Base-by-base conservation (phyloP, 2,888 invertebrate species). In the Iphiclides podalirius region DNA sequence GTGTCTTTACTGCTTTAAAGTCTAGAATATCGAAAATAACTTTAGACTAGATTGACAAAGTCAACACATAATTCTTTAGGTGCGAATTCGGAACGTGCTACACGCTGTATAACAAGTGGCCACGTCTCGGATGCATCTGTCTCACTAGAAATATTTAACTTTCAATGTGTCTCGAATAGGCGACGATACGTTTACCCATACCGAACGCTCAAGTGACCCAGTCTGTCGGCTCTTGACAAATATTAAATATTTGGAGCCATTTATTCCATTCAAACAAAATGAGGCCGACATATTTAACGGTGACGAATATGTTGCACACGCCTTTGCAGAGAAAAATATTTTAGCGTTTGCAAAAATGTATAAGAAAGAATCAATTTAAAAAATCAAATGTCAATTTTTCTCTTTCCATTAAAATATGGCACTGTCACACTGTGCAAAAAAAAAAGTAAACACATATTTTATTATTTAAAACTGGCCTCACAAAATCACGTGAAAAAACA, bases 191-290 rank as follows among this genome's bases (percentile, higher is more conserved):
- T 37, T 26, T 26, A 26, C 11, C 14, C 35, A 42, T 6, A 16
- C 16, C 28, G 11, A 28, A 20, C 11, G 20, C 20, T 36, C 26
- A 20, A 20, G 9, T 13, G 31, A 15, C 40, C 20, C 33, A 34
- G 42, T 43, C 20, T 43, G 16, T 41, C 33, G 13, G n/a, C 42
- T 13, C 28, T 16, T 7, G 8, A 45, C 37, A 37, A 36, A 45
- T 37, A 45, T 37, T 28, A 16, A 28, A 28, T 36, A 28, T 28
- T 37, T 28, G 8, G n/a, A 8, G 17, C 26, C n/a, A 46, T 33
- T 45, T 16, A 28, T 38, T 38, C 14, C 12, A 12, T 20, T 36
- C 37, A 31, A 15, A 26, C n/a, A 31, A 45, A 38, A 20, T 20
- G 31, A 13, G 33, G 9, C 14, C 31, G n/a, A 33, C 12, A 14